These are phyloP conservation scores for Leucopsar rothschildi DNA, from an alignment of 2,113 vertebrate species.

Conservation along the genomic window DNA sequence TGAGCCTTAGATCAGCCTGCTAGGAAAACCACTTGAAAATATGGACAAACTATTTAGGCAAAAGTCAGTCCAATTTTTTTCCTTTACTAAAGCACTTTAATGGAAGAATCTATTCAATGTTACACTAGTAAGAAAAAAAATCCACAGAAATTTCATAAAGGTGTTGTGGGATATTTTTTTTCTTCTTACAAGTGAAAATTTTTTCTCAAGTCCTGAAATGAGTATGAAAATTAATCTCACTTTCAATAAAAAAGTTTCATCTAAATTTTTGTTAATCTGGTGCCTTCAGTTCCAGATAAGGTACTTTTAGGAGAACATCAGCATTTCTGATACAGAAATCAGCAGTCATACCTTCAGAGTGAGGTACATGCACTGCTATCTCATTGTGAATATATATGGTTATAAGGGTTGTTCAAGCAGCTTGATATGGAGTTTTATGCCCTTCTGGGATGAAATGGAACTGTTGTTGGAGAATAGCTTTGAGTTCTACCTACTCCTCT, in stretches of 20 bases:
- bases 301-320: not conserved
- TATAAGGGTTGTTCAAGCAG: not conserved
- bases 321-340: not conserved
- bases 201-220: not conserved
- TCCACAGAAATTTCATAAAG: not conserved
- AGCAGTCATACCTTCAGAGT: not conserved
- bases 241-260: not conserved
- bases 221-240: not conserved
- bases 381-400: not conserved
- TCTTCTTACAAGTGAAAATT: not conserved
- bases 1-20: not conserved
- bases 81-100: not conserved
- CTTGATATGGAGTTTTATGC: not conserved
- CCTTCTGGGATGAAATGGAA: not conserved
- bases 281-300: not conserved
- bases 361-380: not conserved
- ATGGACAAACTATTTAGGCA: not conserved
- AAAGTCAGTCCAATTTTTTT: not conserved
- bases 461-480: not conserved
- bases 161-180: not conserved
- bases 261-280: not conserved
- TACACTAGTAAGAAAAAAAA: not conserved
- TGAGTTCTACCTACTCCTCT: not conserved
- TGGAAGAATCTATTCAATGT: not conserved
- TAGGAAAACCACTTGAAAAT: not conserved